phyloP scores from a whole-genome alignment of 1,140 invertebrate species.

The Himalopsyche phryganea region DNA sequence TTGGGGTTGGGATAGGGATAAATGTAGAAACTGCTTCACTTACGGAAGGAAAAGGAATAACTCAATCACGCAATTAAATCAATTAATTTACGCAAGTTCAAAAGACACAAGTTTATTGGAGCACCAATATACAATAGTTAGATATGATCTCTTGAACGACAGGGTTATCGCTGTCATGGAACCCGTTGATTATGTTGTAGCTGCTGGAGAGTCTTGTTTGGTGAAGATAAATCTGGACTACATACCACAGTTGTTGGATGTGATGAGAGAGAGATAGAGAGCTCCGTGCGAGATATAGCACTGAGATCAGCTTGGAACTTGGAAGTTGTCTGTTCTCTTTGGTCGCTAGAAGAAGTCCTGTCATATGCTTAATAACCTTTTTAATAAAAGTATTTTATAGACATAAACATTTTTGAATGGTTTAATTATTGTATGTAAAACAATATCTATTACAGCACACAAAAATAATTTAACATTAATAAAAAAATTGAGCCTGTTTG shows the following conservation, averaged over 20 bases:
- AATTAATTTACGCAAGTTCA: neutral
- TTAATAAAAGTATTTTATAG: slow-evolving; percentile 4
- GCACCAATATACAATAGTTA: slow-evolving; percentile 13
- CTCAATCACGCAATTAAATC: slow-evolving; percentile 2
- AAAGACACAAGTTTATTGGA: slow-evolving; percentile 12
- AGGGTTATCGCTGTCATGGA: slow-evolving; percentile 17
- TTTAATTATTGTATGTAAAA: too few species aligned
- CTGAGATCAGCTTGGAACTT: neutral
- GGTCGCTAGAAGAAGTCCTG: neutral
- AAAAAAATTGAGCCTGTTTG: too few species aligned
- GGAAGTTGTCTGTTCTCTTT: slow-evolving; percentile 4
- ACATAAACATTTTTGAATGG: too few species aligned
- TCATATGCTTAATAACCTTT: slow-evolving; percentile 1
- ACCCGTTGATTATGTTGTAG: slow-evolving; percentile 1
- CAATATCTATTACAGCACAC: too few species aligned
- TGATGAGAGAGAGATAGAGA: slow-evolving; percentile 5
- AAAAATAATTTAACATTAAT: too few species aligned
- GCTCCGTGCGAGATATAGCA: neutral
- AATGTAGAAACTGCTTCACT: slow-evolving; percentile 8
- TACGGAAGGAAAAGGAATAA: neutral
- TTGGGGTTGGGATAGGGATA: slow-evolving; percentile 14
- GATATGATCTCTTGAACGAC: slow-evolving; percentile 14
- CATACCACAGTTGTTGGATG: slow-evolving; percentile 7
- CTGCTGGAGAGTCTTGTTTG: slow-evolving; percentile 16
- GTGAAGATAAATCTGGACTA: slow-evolving; percentile 8